A percentile compares a stretch with the other conserved stretches of the same genome.
phyloP scores from a whole-genome alignment of 2,888 invertebrate genomes.

The Phymatocera aterrima region DNA sequence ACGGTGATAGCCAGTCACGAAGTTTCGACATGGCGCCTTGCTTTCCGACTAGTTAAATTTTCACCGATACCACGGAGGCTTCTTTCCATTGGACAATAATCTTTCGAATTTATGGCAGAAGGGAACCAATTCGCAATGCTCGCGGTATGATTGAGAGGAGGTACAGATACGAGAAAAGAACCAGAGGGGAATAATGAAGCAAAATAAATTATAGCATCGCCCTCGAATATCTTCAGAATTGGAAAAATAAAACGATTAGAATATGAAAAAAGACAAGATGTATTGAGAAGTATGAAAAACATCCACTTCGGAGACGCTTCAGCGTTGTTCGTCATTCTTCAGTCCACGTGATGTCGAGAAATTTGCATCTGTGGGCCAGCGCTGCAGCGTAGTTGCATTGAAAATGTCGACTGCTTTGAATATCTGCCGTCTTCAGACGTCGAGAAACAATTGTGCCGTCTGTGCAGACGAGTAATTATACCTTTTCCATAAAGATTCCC shows the following conservation, averaged over 20 bases:
- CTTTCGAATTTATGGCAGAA: slow-evolving; percentile 28
- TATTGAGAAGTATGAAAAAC: neutral
- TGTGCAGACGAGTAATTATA: slow-evolving; percentile 39
- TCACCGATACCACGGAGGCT: slow-evolving; percentile 7
- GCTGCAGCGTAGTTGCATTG: slow-evolving; percentile 36
- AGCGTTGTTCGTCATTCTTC: slow-evolving; percentile 28
- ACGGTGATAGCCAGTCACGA: slow-evolving; percentile 48
- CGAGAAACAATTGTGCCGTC: slow-evolving; percentile 38
- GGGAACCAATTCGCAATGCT: neutral
- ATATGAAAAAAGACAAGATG: neutral
- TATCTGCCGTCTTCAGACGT: slow-evolving; percentile 34
- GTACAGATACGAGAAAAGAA: neutral
- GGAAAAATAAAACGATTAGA: neutral
- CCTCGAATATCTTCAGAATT: neutral
- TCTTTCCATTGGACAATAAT: slow-evolving; percentile 25
- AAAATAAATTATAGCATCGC: too few species aligned
- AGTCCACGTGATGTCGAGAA: slow-evolving; percentile 15
- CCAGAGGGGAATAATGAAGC: too few species aligned
- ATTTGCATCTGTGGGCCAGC: slow-evolving; percentile 36
- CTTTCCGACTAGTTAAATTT: slow-evolving; percentile 13
- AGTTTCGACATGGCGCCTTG: neutral
- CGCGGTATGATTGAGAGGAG: neutral
- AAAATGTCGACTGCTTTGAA: slow-evolving; percentile 43
- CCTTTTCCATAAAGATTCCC: slow-evolving; percentile 26
- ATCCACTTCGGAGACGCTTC: neutral